Conservation (phyloP, 1,140 invertebrate species). For the Drosophila azteca region DNA sequence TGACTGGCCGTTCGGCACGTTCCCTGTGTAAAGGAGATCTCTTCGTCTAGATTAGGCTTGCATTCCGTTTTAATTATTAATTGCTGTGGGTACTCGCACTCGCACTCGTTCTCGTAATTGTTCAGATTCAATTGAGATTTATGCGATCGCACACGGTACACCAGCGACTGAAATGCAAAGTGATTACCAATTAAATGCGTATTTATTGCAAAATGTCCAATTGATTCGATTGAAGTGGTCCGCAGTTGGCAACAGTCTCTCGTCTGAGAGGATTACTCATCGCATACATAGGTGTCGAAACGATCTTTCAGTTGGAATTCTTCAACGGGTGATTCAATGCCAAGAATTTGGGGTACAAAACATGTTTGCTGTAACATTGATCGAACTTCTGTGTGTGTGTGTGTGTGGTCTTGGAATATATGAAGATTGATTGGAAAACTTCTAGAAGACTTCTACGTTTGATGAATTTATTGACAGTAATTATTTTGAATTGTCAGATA, state of each 20-base stretch:
- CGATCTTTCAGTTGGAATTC: slow-evolving; percentile 2
- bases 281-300: slow-evolving; percentile 22
- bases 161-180: slow-evolving; percentile 35
- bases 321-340: background rate
- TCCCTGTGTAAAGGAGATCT: slow-evolving; percentile 47
- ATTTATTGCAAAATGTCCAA: slow-evolving; percentile 38
- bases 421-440: background rate
- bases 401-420: background rate
- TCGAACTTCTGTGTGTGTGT: background rate
- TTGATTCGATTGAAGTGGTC: slow-evolving; percentile 18
- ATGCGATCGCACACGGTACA: slow-evolving; percentile 30
- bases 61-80: slow-evolving; percentile 59
- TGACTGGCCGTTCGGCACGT: slow-evolving; percentile 54
- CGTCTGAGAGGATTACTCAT: slow-evolving; percentile 9
- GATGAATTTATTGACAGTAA: background rate
- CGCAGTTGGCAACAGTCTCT: slow-evolving; percentile 3
- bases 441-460: background rate
- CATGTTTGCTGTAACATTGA: slow-evolving; percentile 1
- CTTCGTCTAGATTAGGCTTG: slow-evolving; percentile 48
- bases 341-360: background rate
- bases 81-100: slow-evolving; percentile 46
- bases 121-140: slow-evolving; percentile 77
- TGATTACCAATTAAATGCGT: slow-evolving; percentile 55
- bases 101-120: slow-evolving; percentile 36
- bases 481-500: too few species aligned